Base-by-base conservation (phyloP, 1,140 invertebrate species). In the Capitella teleta region DNA sequence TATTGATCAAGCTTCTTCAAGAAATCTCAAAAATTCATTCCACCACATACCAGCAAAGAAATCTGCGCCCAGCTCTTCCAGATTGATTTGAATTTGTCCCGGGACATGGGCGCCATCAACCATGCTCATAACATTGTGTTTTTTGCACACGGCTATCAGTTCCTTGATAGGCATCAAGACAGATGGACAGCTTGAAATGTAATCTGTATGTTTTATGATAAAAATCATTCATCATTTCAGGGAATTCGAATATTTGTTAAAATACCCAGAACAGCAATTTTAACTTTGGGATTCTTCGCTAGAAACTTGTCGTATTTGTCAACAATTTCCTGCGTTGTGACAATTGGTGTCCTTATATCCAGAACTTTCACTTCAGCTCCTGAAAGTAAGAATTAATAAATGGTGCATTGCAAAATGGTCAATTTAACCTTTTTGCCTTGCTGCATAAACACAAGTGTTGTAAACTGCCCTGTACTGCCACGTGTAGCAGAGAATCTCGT, bases 71-170 rank as follows among this genome's bases (percentile, higher is more conserved):
- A 63, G 49, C 8, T 59, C 57, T 10, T 56, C 45, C 43, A 65
- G 28, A 48, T 61, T 52, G 1, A 62, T 38, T 2, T 46, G 48
- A 10, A 65, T n/a, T 5, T 62, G 60, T 10, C 63, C 63, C n/a
- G 61, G 57, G 16, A 44, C 37, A 32, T 65, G 63, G 10, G 63
- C 63, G 3, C 61, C 61, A 51, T 65, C 63, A 30, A 65, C 45
- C 12, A 62, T 25, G 16, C 54, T 54, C 36, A 63, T 16, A 21
- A 55, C 57, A 1, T 51, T 54, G 37, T 61, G 52, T 5, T 47
- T 28, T 21, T 54, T 57, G 51, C 63, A 63, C 10, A 65, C 21
- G 10, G 55, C 34, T 1, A 54, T 45, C 18, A 65, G 46, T 24
- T 52, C 34, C 25, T 55, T 58, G 5, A 63, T 48, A 8, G 63